Percentiles rank a stretch among this genome's conserved stretches.
Evolutionary conservation across 2,888 invertebrate genomes (phyloP).

Genomic region (Lepas anatifera): DNA sequence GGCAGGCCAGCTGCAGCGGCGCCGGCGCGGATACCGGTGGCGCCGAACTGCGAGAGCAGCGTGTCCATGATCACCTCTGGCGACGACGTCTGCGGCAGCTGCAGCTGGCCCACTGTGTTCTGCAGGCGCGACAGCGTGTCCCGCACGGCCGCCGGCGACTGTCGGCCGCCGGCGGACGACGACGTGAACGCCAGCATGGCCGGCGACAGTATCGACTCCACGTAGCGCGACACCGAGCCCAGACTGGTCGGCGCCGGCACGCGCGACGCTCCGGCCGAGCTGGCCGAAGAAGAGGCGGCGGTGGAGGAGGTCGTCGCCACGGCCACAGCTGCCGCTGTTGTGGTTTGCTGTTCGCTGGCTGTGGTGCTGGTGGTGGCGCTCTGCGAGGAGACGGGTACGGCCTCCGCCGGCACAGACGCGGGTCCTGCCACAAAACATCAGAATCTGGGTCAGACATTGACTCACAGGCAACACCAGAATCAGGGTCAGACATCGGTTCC

Average conservation of each 20-base stretch:
- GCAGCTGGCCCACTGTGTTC: not conserved
- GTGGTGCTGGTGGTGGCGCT: conserved; percentile 8
- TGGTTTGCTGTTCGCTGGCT: not conserved
- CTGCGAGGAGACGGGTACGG: conserved; percentile 13
- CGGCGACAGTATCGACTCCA: conserved; percentile 4
- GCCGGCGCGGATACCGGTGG: conserved; percentile 6
- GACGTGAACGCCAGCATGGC: conserved; percentile 5
- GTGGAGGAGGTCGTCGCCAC: conserved; percentile 15
- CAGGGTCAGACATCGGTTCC: too few species aligned
- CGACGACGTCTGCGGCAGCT: not conserved
- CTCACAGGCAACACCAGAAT: too few species aligned
- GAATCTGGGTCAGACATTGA: too few species aligned
- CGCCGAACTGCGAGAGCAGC: conserved; percentile 7
- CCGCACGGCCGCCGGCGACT: not conserved
- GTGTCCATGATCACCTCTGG: conserved; percentile 13
- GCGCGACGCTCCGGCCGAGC: not conserved
- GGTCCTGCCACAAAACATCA: not conserved
- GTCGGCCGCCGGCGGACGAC: not conserved
- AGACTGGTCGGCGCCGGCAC: not conserved
- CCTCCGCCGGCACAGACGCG: not conserved
- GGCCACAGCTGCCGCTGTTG: conserved; percentile 6
- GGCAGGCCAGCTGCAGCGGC: not conserved
- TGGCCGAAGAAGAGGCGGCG: conserved; percentile 3
- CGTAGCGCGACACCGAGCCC: conserved; percentile 12
- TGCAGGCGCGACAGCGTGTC: conserved; percentile 11